phyloP scores from a whole-genome alignment of 2,797 vertebrate species.

The Aythya fuligula region DNA sequence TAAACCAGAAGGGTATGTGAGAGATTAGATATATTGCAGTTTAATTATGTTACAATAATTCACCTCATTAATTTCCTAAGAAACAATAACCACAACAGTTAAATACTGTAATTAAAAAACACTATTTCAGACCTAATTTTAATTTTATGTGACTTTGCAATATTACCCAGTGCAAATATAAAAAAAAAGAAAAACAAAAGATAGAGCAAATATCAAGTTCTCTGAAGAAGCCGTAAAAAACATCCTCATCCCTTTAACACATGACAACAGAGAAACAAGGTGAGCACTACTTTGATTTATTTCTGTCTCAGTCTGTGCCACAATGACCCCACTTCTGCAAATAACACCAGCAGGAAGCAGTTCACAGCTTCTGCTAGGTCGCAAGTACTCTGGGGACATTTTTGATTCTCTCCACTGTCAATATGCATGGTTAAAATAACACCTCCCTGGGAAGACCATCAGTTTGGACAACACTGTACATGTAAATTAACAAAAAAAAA shows the following conservation, averaged over 20 bases:
- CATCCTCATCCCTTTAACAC: neutral
- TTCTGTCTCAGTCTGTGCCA: neutral
- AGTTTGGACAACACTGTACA: neutral
- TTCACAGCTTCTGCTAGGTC: neutral
- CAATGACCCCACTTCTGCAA: neutral
- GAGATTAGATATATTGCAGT: slow-evolving; percentile 79
- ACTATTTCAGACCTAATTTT: slow-evolving; percentile 77
- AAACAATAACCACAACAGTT: slow-evolving; percentile 82
- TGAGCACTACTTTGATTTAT: neutral
- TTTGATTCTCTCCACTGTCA: neutral
- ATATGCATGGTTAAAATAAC: neutral
- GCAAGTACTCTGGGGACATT: neutral
- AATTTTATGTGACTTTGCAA: slow-evolving; percentile 76
- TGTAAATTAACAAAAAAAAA: too few species aligned
- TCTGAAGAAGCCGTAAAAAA: neutral
- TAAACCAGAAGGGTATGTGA: slow-evolving; percentile 75
- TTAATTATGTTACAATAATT: slow-evolving; percentile 83
- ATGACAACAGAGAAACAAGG: neutral
- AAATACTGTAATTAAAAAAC: slow-evolving; percentile 82
- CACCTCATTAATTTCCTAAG: slow-evolving; percentile 85
- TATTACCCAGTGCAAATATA: slow-evolving; percentile 58
- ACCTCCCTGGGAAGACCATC: neutral
- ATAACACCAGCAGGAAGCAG: neutral
- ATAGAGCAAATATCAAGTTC: slow-evolving; percentile 28
- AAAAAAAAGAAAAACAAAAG: slow-evolving; percentile 47